Evolutionary conservation across 2,888 invertebrate species (phyloP).

Genomic region (Drosophila neonasuta): DNA sequence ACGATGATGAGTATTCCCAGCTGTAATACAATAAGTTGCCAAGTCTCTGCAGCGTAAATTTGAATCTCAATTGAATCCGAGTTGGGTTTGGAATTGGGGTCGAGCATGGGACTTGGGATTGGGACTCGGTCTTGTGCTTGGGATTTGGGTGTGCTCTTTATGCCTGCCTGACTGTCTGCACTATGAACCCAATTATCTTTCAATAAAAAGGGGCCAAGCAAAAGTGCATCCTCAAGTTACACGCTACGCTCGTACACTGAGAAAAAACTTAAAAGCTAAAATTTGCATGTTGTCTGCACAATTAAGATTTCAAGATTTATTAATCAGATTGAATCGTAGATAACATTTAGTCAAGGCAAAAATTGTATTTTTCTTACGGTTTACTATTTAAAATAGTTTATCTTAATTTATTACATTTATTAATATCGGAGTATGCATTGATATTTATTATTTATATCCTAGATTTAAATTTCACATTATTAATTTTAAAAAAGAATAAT

Average conservation of each 20-base stretch:
- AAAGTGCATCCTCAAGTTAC: slow-evolving; percentile 80
- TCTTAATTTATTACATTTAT: too few species aligned
- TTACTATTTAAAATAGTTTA: too few species aligned
- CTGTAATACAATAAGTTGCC: slow-evolving; percentile 64
- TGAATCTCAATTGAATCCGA: slow-evolving; percentile 78
- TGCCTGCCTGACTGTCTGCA: slow-evolving; percentile 76
- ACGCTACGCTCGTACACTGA: slow-evolving; percentile 34
- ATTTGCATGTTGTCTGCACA: neutral
- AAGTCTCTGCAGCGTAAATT: slow-evolving; percentile 55
- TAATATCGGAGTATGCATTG: too few species aligned
- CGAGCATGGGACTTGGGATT: neutral
- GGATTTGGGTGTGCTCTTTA: slow-evolving; percentile 50
- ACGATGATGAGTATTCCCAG: slow-evolving; percentile 34
- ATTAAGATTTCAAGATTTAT: neutral
- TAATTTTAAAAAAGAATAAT: too few species aligned
- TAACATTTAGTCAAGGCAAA: too few species aligned
- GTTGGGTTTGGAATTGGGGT: slow-evolving; percentile 37
- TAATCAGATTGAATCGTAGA: neutral
- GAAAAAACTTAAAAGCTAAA: neutral
- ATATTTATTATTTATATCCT: too few species aligned
- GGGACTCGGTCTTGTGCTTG: neutral
- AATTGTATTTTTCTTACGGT: too few species aligned
- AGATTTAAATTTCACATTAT: too few species aligned
- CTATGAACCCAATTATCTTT: slow-evolving; percentile 80
- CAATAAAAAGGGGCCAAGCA: slow-evolving; percentile 77